phyloP scores from a whole-genome alignment of 2,888 invertebrate species.

The Aphidius colemani region DNA sequence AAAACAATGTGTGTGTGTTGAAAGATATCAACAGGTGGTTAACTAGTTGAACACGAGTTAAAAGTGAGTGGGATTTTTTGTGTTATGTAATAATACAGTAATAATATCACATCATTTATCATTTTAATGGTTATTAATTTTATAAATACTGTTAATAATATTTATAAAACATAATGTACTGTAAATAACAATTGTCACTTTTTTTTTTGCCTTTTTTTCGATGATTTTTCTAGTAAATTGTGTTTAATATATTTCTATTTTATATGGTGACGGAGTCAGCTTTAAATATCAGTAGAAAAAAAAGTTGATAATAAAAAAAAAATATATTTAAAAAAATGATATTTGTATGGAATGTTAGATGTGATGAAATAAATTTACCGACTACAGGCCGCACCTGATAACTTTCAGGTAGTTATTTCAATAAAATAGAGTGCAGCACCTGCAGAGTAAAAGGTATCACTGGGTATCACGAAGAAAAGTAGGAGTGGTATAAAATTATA shows the following conservation, averaged over 20 bases:
- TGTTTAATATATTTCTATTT: too few relatives aligned
- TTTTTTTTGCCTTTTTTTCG: too few relatives aligned
- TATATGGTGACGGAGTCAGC: too few relatives aligned
- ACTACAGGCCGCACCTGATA: conserved; percentile 33
- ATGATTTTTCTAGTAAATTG: too few relatives aligned
- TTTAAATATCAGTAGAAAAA: too few relatives aligned
- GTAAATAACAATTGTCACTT: conserved; percentile 13
- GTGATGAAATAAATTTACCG: conserved; percentile 35
- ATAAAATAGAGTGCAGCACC: conserved; percentile 48
- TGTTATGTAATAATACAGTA: conserved; percentile 14
- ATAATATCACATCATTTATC: conserved; percentile 22
- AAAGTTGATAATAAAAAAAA: too few relatives aligned
- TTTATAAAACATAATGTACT: not conserved
- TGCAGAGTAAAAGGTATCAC: conserved; percentile 36
- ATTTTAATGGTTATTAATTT: conserved; percentile 25
- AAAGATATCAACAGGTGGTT: too few relatives aligned
- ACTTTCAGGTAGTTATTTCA: conserved; percentile 13
- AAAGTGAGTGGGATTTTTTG: conserved; percentile 23
- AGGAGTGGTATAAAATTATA: not conserved
- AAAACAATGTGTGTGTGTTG: too few relatives aligned
- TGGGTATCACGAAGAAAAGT: not conserved
- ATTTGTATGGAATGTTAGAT: not conserved
- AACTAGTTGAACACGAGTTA: not conserved
- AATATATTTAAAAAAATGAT: conserved; percentile 3
- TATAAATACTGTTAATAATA: not conserved